Base-by-base conservation (phyloP, 2,113 vertebrate genomes). In the Oophaga pumilio region DNA sequence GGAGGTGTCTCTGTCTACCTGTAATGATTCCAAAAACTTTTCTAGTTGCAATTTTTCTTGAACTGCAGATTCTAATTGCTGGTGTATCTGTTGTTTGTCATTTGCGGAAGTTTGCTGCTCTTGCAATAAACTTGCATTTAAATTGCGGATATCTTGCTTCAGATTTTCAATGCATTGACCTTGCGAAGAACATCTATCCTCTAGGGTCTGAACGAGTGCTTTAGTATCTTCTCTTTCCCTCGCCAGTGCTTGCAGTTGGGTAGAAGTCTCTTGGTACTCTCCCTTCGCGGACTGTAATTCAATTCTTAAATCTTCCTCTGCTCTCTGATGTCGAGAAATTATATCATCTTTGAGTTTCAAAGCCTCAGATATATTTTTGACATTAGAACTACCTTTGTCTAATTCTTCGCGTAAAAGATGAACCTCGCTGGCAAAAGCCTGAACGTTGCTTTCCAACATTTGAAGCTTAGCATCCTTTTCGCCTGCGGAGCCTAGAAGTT, bases 211-310 rank as follows among this genome's bases (percentile, higher is more conserved):
- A 6, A 96, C 87, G 74, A 94, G 91, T 90, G 93, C 76, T 7
- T 96, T 95, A 60, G 93, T 94, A 84, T 97, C 94, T 89, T 96
- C 94, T 0, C 94, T 90, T 69, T 95, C 92, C 76, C 95, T 93
- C 0, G 93, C 94, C 87, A 89, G 78, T 0, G 84, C 89, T 17
- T 92, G 92, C 91, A 96, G 90, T 43, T 95, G 94, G 2, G 91
- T 89, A 22, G 90, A 91, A 0, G 95, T 93, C 87, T 95, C 95
- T 53, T 94, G 92, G 78, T 96, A 92, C 0, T 97, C 94, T 0
- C 88, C 91, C 89, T 93, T 96, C 26, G 96, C 89, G 74, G 76
- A 87, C 26, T 94, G 93, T 22, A 96, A 93, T 81, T 96, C 95
- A 1, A 90, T 69, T 0, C 91, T 94, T 86, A 97, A 90, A 66